Conservation (phyloP, 2,113 vertebrate genomes). For the Cromileptes altivelis region DNA sequence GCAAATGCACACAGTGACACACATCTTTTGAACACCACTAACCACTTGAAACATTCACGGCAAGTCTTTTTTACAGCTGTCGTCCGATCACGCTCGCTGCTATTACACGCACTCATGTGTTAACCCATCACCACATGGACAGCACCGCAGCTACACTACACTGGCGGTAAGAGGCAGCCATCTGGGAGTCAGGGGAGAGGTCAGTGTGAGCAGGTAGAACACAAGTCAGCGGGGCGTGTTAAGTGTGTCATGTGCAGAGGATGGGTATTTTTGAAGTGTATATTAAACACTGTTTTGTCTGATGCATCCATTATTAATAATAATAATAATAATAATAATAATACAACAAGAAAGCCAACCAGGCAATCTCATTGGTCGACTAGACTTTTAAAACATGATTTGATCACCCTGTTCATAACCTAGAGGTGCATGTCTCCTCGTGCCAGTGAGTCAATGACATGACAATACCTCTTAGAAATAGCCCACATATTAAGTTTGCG, state of each 20-base stretch:
- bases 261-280: not conserved
- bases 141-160: conserved; percentile 22
- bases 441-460: no score
- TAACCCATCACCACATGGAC: conserved; percentile 41
- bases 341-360: no score
- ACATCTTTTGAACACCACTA: conserved; percentile 14
- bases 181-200: conserved; percentile 49
- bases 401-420: no score
- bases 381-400: no score
- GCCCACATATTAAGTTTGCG: no score
- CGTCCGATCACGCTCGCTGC: conserved; percentile 21
- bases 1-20: not conserved
- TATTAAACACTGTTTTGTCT: conserved; percentile 3
- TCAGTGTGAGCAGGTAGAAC: conserved; percentile 50
- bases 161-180: conserved; percentile 45
- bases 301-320: conserved; percentile 4
- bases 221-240: conserved; percentile 3
- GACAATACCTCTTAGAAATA: no score
- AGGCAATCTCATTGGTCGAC: no score
- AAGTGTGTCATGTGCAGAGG: conserved; percentile 18
- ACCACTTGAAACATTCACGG: conserved; percentile 55
- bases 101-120: conserved; percentile 40
- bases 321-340: not conserved
- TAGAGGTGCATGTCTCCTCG: no score
- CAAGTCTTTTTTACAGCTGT: conserved; percentile 49